Evolutionary conservation across 1,140 invertebrate species (phyloP), one percentile per base, ranked within the genome.

Genomic region (Drosophila prosaltans): DNA sequence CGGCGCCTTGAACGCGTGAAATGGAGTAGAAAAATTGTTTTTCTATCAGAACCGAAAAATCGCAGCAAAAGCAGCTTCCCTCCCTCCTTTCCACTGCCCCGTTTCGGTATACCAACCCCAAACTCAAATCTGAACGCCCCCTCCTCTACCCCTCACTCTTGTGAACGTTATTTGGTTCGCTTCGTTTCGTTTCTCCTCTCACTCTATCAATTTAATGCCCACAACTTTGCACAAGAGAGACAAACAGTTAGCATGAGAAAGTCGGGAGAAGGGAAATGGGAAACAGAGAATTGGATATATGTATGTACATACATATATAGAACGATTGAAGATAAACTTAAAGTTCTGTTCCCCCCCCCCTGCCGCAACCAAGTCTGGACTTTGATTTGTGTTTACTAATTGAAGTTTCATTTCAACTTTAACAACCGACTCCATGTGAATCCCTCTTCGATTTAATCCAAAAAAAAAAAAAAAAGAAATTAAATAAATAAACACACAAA

Each of bases 1-100:
- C 41, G 63, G 68, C 83, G 84, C 84, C 84, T 88, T 88, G 84
- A 88, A 88, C 77, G 80, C 84, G 84, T 84, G 84, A 88, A 88
- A 88, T 88, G 84, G 84, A 88, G 84, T 88, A 88, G 84, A 88
- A 88, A 88, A 88, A 88, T 88, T 89, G 84, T 88, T 88, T 89
- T 89, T 88, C 80, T 89, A 88, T 88, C 84, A 88, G 83, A 89
- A 71, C 77, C 84, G 78, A 86, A 88, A 88, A 80, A 86, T 86
- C 82, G 83, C 79, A 76, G 83, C 78, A 61, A 59, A 76, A 74
- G 51, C 72, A 76, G 58, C 51, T 10, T 60, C 16, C 58, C 30
- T 6, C 6, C 6, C 3, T n/a, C 58, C 30, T 6, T 36, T 36
- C 3, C 6, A 36, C 32, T 6, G 4, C 32, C 32, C 32, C 32